These are phyloP conservation scores for Prenolepis imparis DNA, from an alignment of 2,888 invertebrate genomes.

Conservation along the genomic window DNA sequence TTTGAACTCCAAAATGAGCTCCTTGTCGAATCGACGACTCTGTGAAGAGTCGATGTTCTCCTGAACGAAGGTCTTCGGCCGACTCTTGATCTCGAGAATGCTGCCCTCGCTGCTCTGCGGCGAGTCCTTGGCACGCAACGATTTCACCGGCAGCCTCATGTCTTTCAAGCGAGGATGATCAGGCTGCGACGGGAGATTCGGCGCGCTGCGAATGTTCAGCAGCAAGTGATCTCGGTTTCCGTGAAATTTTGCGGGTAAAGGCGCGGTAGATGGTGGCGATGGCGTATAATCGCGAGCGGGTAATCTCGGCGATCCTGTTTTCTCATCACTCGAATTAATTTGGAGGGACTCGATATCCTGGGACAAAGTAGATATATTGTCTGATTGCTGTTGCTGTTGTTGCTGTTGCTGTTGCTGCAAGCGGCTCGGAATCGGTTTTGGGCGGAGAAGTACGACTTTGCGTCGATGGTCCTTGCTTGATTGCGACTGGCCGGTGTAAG, in stretches of 20 bases:
- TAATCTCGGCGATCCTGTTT: slow-evolving; percentile 86
- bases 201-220: slow-evolving; percentile 92
- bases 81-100: slow-evolving; percentile 89
- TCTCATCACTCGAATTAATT: slow-evolving; percentile 84
- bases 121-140: slow-evolving; percentile 89
- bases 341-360: slow-evolving; percentile 85
- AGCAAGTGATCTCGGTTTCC: slow-evolving; percentile 88
- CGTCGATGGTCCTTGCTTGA: slow-evolving; percentile 86
- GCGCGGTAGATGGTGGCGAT: slow-evolving; percentile 94
- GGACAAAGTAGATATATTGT: slow-evolving; percentile 82
- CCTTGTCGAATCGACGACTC: slow-evolving; percentile 88
- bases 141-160: slow-evolving; percentile 91
- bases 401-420: slow-evolving; percentile 83
- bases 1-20: slow-evolving; percentile 89
- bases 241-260: slow-evolving; percentile 93
- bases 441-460: slow-evolving; percentile 85
- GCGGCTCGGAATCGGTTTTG: slow-evolving; percentile 89
- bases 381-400: slow-evolving; percentile 74
- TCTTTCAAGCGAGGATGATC: slow-evolving; percentile 91
- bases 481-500: slow-evolving; percentile 73
- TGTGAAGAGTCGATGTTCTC: slow-evolving; percentile 87
- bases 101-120: slow-evolving; percentile 89
- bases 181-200: slow-evolving; percentile 90
- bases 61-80: slow-evolving; percentile 84
- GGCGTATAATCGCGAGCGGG: slow-evolving; percentile 92